Evolutionary conservation across 2,113 vertebrate genomes (phyloP).

Genomic region (Varanus komodoensis): DNA sequence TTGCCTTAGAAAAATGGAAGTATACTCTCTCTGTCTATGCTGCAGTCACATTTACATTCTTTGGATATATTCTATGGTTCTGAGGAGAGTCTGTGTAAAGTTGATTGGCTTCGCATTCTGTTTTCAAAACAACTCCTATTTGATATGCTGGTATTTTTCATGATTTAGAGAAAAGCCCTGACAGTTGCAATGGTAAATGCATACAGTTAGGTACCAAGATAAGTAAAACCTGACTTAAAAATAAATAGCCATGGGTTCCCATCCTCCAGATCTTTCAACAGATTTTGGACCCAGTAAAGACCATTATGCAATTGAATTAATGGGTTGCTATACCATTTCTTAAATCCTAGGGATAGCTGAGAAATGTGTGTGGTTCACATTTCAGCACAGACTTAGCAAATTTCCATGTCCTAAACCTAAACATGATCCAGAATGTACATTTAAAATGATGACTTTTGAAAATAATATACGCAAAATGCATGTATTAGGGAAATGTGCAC

Average conservation of each 20-base stretch:
- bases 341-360: too few species aligned
- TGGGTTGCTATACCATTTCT: too few species aligned
- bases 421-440: too few species aligned
- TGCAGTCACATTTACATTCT: background rate
- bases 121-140: conserved; percentile 4
- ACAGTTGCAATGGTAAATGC: background rate
- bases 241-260: background rate
- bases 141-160: background rate
- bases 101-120: background rate
- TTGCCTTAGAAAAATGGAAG: background rate
- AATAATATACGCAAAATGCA: too few species aligned
- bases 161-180: background rate
- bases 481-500: too few species aligned
- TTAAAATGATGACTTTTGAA: too few species aligned
- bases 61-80: background rate
- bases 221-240: background rate
- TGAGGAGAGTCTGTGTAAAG: background rate
- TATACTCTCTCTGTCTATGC: background rate
- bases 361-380: too few species aligned
- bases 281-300: too few species aligned
- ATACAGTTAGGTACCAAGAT: background rate
- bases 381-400: too few species aligned
- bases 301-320: too few species aligned
- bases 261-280: background rate
- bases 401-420: too few species aligned